phyloP scores from a whole-genome alignment of 2,113 vertebrate genomes.

The Pachycephala philippinensis region DNA sequence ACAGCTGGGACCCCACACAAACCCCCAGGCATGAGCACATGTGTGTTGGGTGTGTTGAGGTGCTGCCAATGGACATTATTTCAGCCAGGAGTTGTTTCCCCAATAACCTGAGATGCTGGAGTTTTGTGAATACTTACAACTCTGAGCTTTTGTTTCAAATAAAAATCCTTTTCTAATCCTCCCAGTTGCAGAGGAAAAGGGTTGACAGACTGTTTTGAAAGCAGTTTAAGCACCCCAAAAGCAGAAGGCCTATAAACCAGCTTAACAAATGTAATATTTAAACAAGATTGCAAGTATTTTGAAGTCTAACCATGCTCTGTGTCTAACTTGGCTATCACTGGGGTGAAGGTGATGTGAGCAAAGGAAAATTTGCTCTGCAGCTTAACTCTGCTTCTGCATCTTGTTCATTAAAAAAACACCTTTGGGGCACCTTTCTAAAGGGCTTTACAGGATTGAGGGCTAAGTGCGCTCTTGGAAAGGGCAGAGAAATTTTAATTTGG shows the following conservation, averaged over 20 bases:
- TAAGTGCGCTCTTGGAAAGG: fast-evolving
- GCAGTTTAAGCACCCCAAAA: background rate
- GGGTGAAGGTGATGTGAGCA: background rate
- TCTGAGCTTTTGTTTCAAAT: background rate
- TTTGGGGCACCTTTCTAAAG: background rate
- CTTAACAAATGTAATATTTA: background rate
- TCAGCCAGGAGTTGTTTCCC: background rate
- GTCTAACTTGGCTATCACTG: background rate
- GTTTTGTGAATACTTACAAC: background rate
- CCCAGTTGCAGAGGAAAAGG: background rate
- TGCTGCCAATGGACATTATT: background rate
- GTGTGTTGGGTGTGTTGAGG: background rate
- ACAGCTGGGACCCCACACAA: background rate
- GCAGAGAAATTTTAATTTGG: background rate
- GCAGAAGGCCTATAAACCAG: background rate
- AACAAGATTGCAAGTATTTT: background rate
- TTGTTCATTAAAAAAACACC: background rate
- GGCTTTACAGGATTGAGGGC: background rate
- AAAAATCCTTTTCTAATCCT: background rate
- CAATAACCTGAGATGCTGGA: background rate
- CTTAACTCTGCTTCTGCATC: background rate
- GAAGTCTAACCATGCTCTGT: background rate
- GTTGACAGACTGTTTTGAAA: background rate
- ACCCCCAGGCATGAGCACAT: background rate
- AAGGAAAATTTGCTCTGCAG: background rate